Percentiles rank a stretch among this genome's conserved stretches.
Evolutionary conservation across 2,888 invertebrate species (phyloP).

Genomic region (Nasonia oneida): DNA sequence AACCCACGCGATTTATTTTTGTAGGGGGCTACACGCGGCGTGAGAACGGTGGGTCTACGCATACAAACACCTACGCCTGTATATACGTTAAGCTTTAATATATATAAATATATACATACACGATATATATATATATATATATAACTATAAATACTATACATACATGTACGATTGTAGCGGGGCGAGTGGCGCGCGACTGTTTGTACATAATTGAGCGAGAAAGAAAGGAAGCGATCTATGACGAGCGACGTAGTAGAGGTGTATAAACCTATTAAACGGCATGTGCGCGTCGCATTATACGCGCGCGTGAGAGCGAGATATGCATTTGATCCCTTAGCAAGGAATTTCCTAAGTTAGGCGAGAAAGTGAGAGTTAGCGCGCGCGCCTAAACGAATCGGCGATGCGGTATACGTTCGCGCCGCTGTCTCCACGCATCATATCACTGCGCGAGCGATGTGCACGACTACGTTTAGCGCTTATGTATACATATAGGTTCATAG

Average conservation of each 20-base stretch:
- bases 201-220: conserved; percentile 47
- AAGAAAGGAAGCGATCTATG: neutral
- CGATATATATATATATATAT: conserved; percentile 42
- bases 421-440: neutral
- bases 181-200: conserved; percentile 17
- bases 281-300: neutral
- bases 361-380: neutral
- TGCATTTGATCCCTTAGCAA: conserved; percentile 52
- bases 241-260: neutral
- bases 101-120: conserved; percentile 37
- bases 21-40: neutral
- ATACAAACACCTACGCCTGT: conserved; percentile 40
- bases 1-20: conserved; percentile 9
- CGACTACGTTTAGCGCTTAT: conserved; percentile 31
- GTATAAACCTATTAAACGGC: neutral
- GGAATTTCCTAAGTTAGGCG: conserved; percentile 47
- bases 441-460: conserved; percentile 19
- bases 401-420: conserved; percentile 9
- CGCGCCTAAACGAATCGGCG: neutral
- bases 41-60: neutral
- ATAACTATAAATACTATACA: conserved; percentile 54
- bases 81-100: conserved; percentile 61
- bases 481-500: conserved; percentile 19
- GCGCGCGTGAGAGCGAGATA: neutral
- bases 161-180: conserved; percentile 32